Evolutionary conservation across 2,797 vertebrate species (phyloP).

Genomic region (Crenuchus spilurus): DNA sequence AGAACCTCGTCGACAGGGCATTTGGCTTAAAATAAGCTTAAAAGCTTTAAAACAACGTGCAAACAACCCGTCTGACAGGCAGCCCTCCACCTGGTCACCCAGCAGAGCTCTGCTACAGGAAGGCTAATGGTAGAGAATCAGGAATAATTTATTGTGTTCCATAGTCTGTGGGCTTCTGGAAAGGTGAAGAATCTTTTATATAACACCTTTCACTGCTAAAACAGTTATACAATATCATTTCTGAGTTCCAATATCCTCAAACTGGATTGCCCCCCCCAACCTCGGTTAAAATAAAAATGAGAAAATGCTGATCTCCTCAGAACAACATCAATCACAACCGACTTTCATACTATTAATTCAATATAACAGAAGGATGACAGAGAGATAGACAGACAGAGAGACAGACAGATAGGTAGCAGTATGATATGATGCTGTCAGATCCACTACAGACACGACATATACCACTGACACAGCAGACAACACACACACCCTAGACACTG

Average conservation of each 20-base stretch:
- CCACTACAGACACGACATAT: too few species aligned
- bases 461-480: too few species aligned
- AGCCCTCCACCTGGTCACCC: constrained; percentile 3
- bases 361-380: not conserved
- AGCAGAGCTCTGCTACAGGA: constrained; percentile 27
- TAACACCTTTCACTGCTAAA: not conserved
- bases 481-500: too few species aligned
- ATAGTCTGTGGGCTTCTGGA: constrained; percentile 21
- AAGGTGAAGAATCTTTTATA: not conserved
- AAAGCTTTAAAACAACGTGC: constrained; percentile 36
- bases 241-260: not conserved
- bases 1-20: constrained; percentile 25
- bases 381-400: not conserved
- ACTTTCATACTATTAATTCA: too few species aligned
- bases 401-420: not conserved
- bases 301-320: too few species aligned
- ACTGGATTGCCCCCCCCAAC: not conserved
- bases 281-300: too few species aligned
- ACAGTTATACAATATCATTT: not conserved
- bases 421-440: too few species aligned
- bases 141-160: constrained; percentile 53
- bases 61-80: constrained; percentile 34
- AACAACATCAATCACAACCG: too few species aligned
- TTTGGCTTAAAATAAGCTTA: constrained; percentile 40
- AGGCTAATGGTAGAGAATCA: constrained; percentile 32